Conservation (phyloP, 2,113 vertebrate genomes). For the Meriones unguiculatus region DNA sequence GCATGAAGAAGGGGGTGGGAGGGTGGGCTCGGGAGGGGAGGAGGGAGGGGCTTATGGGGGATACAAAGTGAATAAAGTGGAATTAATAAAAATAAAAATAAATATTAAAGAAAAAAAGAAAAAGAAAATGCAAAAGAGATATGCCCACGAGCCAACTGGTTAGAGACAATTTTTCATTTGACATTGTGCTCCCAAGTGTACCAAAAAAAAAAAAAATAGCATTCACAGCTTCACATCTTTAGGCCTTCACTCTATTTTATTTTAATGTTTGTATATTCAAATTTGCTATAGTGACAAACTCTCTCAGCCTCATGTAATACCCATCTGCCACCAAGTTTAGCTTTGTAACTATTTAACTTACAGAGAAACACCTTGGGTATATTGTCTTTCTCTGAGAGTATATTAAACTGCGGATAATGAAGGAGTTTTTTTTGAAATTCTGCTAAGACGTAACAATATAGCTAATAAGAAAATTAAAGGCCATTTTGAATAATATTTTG, state of each 20-base stretch:
- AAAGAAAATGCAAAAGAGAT: background rate
- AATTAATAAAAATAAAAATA: too few species aligned
- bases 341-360: background rate
- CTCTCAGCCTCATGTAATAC: background rate
- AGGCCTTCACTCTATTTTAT: background rate
- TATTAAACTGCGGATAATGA: background rate
- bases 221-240: too few species aligned
- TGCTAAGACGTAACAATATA: background rate
- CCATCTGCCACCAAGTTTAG: background rate
- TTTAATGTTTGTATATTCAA: background rate
- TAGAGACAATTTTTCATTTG: background rate
- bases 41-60: too few species aligned
- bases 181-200: background rate
- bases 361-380: background rate
- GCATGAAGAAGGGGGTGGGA: too few species aligned
- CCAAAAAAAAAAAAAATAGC: too few species aligned
- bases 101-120: too few species aligned
- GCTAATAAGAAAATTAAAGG: background rate
- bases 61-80: too few species aligned
- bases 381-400: background rate
- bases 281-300: background rate
- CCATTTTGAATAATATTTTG: background rate
- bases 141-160: background rate
- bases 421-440: background rate
- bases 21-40: too few species aligned